Conservation (phyloP, 1,140 invertebrate species). For the Brachionus asplanchnoidis region DNA sequence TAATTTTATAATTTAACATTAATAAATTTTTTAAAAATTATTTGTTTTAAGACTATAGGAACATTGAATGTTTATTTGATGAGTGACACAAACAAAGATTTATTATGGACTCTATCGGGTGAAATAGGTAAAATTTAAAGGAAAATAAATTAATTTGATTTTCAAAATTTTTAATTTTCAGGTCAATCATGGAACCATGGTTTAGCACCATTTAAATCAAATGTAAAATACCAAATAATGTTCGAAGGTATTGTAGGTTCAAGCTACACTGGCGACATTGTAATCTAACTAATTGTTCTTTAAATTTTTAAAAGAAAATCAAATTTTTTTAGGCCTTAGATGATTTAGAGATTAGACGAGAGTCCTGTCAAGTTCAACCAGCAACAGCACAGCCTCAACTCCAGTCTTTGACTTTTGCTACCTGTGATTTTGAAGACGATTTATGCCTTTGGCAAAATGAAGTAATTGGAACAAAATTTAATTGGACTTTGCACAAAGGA, state of each 20-base stretch:
- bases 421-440: conserved; percentile 65
- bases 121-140: background rate
- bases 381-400: background rate
- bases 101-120: conserved; percentile 16
- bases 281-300: background rate
- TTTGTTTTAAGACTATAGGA: conserved; percentile 16
- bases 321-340: conserved; percentile 29
- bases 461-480: conserved; percentile 9
- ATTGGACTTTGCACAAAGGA: conserved; percentile 30
- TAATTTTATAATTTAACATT: background rate
- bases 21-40: background rate
- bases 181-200: conserved; percentile 27
- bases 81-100: background rate
- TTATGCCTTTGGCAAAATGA: conserved; percentile 8
- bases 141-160: background rate
- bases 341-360: background rate
- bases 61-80: conserved; percentile 42
- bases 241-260: conserved; percentile 63
- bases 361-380: conserved; percentile 32
- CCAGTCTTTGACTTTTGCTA: background rate
- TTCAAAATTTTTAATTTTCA: background rate
- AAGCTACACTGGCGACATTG: conserved; percentile 68
- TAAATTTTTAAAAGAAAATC: background rate
- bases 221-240: conserved; percentile 42
- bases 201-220: conserved; percentile 8